A percentile compares a stretch with the other conserved stretches of the same genome.
phyloP scores from a whole-genome alignment of 2,113 vertebrate species.

The Strix aluco region DNA sequence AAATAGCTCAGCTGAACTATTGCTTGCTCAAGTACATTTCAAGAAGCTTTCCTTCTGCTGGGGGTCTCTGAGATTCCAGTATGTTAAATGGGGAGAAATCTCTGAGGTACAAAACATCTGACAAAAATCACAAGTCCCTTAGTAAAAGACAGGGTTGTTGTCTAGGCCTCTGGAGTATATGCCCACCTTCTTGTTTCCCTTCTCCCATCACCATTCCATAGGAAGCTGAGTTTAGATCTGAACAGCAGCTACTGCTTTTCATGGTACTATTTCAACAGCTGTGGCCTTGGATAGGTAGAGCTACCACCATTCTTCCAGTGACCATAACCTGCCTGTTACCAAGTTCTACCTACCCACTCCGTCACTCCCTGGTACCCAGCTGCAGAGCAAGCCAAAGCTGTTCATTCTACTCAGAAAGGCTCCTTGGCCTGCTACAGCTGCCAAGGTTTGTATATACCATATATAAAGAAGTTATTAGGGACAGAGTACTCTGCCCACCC shows the following conservation, averaged over 20 bases:
- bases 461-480: not conserved
- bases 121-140: not conserved
- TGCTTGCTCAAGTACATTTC: not conserved
- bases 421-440: not conserved
- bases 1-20: not conserved
- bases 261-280: not conserved
- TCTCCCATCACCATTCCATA: not conserved
- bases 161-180: not conserved
- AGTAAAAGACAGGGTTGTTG: not conserved
- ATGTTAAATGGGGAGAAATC: not conserved
- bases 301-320: not conserved
- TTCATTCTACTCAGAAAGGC: not conserved
- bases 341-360: not conserved
- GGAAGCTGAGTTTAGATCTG: not conserved
- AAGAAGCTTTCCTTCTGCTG: not conserved
- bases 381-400: not conserved
- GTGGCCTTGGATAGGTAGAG: not conserved
- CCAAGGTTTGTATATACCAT: accelerated
- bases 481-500: accelerated
- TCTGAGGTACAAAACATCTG: not conserved
- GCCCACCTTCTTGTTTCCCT: not conserved
- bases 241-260: not conserved
- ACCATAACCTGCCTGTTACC: not conserved
- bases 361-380: not conserved
- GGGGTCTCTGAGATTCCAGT: not conserved